These are phyloP conservation scores for Sarotherodon lohbergeri DNA, from an alignment of 2,113 vertebrate genomes.

Conservation along the genomic window DNA sequence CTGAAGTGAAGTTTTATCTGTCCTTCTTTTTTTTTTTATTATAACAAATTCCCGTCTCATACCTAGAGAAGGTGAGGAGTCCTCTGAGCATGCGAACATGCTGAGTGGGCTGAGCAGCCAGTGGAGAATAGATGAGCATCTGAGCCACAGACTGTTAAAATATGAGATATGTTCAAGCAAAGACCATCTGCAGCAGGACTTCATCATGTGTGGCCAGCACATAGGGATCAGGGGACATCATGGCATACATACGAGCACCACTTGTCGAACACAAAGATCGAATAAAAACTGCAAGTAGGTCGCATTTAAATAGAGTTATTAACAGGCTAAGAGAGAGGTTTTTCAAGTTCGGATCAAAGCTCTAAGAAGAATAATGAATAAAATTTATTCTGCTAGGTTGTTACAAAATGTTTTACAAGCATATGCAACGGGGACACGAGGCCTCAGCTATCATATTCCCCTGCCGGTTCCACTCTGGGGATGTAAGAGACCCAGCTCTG, in stretches of 20 bases:
- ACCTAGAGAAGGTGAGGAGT: neutral
- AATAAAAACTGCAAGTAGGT: neutral
- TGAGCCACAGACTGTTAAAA: constrained; percentile 35
- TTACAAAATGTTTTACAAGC: neutral
- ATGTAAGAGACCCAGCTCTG: constrained; percentile 13
- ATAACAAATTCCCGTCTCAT: neutral
- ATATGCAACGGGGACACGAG: neutral
- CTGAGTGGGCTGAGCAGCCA: constrained; percentile 21
- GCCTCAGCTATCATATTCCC: constrained; percentile 40
- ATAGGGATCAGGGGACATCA: constrained; percentile 46
- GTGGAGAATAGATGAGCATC: constrained; percentile 47
- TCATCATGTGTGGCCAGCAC: constrained; percentile 27
- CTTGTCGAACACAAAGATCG: constrained; percentile 13
- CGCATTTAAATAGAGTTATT: neutral
- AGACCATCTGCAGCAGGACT: constrained; percentile 68
- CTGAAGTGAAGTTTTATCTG: constrained; percentile 59
- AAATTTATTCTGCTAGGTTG: neutral
- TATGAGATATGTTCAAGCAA: constrained; percentile 1
- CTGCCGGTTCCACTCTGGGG: constrained; percentile 36
- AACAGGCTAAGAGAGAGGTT: neutral
- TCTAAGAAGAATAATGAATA: neutral
- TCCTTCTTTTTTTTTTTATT: neutral
- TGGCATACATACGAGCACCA: constrained; percentile 41
- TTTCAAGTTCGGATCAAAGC: neutral
- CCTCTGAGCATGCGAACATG: constrained; percentile 7